A percentile compares a stretch with the other conserved stretches of the same genome.
phyloP scores from a whole-genome alignment of 2,888 invertebrate genomes.

The Amblyteles armatorius region DNA sequence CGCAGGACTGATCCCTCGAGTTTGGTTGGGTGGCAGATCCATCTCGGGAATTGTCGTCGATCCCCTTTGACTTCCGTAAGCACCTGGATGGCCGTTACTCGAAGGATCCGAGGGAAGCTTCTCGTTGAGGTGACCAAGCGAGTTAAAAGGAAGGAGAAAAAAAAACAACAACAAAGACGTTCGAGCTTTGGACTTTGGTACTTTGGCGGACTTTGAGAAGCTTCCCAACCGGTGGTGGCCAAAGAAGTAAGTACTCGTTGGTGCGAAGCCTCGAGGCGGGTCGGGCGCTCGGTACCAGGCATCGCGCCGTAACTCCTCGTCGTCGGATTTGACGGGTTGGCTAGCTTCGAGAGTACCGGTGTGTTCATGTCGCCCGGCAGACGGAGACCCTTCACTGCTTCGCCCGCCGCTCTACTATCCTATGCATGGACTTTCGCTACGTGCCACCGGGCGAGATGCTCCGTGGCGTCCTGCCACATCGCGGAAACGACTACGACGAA shows the following conservation, averaged over 20 bases:
- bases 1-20: background rate
- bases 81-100: background rate
- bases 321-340: slow-evolving; percentile 74
- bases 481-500: slow-evolving; percentile 49
- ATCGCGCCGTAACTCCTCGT: slow-evolving; percentile 70
- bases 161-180: background rate
- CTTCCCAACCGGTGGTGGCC: slow-evolving; percentile 10
- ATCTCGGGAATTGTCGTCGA: slow-evolving; percentile 14
- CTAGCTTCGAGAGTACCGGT: slow-evolving; percentile 56
- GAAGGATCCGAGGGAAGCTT: background rate
- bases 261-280: slow-evolving; percentile 48
- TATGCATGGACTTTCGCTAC: slow-evolving; percentile 77
- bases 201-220: slow-evolving; percentile 39
- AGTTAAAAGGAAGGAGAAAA: background rate
- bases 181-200: slow-evolving; percentile 13
- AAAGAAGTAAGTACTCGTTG: slow-evolving; percentile 11
- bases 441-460: slow-evolving; percentile 48
- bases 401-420: slow-evolving; percentile 74
- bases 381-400: slow-evolving; percentile 53
- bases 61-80: slow-evolving; percentile 18
- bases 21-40: background rate
- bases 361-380: background rate
- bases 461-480: slow-evolving; percentile 60
- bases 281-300: slow-evolving; percentile 17
- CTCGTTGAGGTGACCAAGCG: slow-evolving; percentile 2